Evolutionary conservation across 2,797 vertebrate species (phyloP), one percentile per base, ranked within the genome.

Genomic region (Gambelia wislizenii): DNA sequence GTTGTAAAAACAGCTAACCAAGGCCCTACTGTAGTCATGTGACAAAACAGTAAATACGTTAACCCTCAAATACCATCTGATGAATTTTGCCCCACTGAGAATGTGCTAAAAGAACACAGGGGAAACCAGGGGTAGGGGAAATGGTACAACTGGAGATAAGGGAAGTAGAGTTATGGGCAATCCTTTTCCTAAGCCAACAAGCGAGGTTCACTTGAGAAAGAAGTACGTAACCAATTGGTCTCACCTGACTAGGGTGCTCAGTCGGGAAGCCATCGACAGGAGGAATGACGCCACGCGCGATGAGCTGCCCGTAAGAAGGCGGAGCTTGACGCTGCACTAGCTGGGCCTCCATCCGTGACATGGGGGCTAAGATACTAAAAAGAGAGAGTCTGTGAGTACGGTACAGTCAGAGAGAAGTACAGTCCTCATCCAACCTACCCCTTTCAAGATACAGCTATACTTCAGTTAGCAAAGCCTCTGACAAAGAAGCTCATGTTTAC

Each of bases 261-360:
- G 98, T 98, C 47, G 98, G 98, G 90, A 99, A 99, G 94, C 98
- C 98, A 82, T 98, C 98, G 44, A 99, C 98, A 13, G 98, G 98
- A 0, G 98, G 98, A 90, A 99, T 99, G 94, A 98, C 97, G 2
- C 98, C 98, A 93, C 98, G 98, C 18, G 98, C 98, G 0, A 99
- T 99, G 88, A 99, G 97, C 93, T 99, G 98, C 89, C 98, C 98
- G 0, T 99, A 99, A 54, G 98, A 99, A 0, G 98, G 98, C 0
- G 98, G 98, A 1, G 98, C 98, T 94, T 99, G 98, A 93, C 98
- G 98, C 92, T 98, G 98, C 80, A 99, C 98, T 27, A 99, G 95
- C 96, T 98, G 97, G 0, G 98, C 98, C 93, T 99, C 98, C 94
- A 98, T 97, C 0, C 98, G 98, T 30, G 97, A 98, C 56, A 99